Percentiles rank a stretch among this genome's conserved stretches.
Conservation (phyloP, 2,113 vertebrate genomes). For the Lasiurus borealis region DNA sequence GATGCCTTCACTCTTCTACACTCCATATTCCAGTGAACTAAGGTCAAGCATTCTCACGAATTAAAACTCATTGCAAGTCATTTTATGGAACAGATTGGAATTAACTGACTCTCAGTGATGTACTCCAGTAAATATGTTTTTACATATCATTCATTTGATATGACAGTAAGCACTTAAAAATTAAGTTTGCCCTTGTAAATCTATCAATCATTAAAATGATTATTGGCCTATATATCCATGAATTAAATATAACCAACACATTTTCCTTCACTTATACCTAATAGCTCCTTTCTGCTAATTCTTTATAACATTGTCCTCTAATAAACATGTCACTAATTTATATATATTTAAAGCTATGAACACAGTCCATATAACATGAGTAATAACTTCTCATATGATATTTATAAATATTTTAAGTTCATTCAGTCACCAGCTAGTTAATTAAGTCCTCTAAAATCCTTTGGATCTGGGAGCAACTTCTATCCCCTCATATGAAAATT, state of each 20-base stretch:
- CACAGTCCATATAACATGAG: neutral
- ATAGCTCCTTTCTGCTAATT: neutral
- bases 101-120: neutral
- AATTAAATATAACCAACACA: neutral
- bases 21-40: neutral
- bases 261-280: neutral
- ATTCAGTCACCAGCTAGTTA: neutral
- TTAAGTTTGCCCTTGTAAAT: conserved; percentile 29
- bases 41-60: neutral
- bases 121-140: neutral
- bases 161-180: conserved; percentile 32
- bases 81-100: neutral
- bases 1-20: conserved; percentile 19
- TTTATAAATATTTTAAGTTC: conserved; percentile 22
- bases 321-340: conserved; percentile 32
- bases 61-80: conserved; percentile 30
- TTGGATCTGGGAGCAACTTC: neutral
- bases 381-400: neutral
- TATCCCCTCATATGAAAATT: neutral
- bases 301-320: neutral
- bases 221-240: neutral
- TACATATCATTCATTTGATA: conserved; percentile 6
- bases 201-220: conserved; percentile 23
- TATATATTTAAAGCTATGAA: neutral
- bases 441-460: neutral